These are phyloP conservation scores for Ctenopoma kingsleyae DNA, from an alignment of 2,797 vertebrate genomes.

Conservation along the genomic window DNA sequence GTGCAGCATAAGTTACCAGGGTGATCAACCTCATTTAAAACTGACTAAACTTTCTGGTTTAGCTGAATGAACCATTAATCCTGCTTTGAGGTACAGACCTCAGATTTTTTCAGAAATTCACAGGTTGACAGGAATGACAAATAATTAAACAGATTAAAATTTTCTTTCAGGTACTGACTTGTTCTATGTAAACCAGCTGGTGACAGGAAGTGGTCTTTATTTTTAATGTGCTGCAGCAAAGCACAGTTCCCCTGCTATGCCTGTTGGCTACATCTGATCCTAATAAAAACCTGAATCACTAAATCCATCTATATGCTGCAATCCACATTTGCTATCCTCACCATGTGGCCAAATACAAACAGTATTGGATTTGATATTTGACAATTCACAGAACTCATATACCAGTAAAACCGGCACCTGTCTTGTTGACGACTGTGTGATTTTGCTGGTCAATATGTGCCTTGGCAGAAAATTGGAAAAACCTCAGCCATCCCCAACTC, in stretches of 20 bases:
- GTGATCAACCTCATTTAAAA: too few relatives aligned
- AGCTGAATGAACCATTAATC: too few relatives aligned
- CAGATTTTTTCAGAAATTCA: conserved; percentile 5
- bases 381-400: neutral
- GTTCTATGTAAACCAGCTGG: neutral
- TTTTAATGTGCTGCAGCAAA: neutral
- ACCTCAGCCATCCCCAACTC: neutral
- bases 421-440: neutral
- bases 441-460: conserved; percentile 5
- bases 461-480: conserved; percentile 1
- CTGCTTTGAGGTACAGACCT: neutral
- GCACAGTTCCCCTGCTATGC: neutral
- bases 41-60: too few relatives aligned
- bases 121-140: conserved; percentile 1
- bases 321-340: neutral
- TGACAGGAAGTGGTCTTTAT: neutral
- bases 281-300: neutral
- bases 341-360: neutral
- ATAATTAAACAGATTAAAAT: neutral
- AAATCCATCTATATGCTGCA: too few relatives aligned
- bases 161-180: neutral
- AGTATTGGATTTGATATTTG: neutral
- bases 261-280: neutral
- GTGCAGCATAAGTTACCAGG: too few relatives aligned
- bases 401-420: neutral